A percentile compares a stretch with the other conserved stretches of the same genome.
phyloP scores from a whole-genome alignment of 2,113 vertebrate species.

The Rhombomys opimus region DNA sequence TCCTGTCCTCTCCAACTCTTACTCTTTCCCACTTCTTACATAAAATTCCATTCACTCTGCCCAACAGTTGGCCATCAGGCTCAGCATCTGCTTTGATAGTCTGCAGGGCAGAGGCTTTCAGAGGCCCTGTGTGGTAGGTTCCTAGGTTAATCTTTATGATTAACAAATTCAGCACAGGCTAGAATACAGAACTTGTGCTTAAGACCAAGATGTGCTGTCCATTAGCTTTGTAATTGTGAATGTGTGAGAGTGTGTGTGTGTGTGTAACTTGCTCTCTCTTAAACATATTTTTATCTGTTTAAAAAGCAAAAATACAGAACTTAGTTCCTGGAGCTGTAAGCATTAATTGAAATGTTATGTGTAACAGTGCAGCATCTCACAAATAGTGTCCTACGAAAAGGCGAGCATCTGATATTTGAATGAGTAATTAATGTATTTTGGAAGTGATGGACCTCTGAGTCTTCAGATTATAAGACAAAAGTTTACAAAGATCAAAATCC shows the following conservation, averaged over 20 bases:
- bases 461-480: not conserved
- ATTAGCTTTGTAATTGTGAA: not conserved
- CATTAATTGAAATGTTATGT: conserved; percentile 18
- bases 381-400: not conserved
- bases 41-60: no score
- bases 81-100: no score
- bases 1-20: no score
- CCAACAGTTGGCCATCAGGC: no score
- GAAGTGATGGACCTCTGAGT: not conserved
- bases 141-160: no score
- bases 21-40: no score
- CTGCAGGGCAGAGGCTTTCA: no score
- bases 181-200: not conserved
- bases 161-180: not conserved
- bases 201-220: not conserved
- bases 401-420: not conserved
- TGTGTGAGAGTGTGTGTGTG: not conserved
- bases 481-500: not conserved
- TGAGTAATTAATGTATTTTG: not conserved
- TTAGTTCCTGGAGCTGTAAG: not conserved
- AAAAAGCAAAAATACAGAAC: conserved; percentile 25
- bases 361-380: not conserved
- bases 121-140: no score
- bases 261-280: not conserved
- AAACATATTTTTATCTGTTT: not conserved